Percentiles rank a stretch among this genome's conserved stretches.
Evolutionary conservation across 1,140 invertebrate species (phyloP).

Genomic region (Caenorhabditis latens): DNA sequence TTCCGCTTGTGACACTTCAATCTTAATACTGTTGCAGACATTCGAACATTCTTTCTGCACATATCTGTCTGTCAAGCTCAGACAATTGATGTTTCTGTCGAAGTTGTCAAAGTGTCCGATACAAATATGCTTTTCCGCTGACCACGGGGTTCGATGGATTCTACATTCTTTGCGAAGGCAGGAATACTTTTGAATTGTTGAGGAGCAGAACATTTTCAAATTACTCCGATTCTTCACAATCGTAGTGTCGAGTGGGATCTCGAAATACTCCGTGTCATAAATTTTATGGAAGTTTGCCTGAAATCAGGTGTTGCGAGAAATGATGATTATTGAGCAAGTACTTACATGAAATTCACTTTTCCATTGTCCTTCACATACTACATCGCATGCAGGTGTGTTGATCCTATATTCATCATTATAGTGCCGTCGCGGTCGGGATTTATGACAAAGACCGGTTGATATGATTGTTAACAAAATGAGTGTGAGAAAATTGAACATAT

Average conservation of each 20-base stretch:
- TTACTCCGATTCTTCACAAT: constrained; percentile 29
- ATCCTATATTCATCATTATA: background rate
- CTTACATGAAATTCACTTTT: constrained; percentile 50
- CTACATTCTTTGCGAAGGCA: constrained; percentile 46
- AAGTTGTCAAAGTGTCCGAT: constrained; percentile 35
- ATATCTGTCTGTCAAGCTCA: constrained; percentile 29
- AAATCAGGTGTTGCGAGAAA: background rate
- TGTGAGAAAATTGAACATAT: constrained; percentile 1
- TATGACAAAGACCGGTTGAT: background rate
- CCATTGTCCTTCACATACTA: constrained; percentile 34
- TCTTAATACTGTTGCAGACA: constrained; percentile 41
- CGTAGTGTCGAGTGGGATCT: constrained; percentile 11
- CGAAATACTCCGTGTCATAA: constrained; percentile 46
- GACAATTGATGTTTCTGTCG: constrained; percentile 28
- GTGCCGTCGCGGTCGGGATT: background rate
- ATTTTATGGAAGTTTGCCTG: constrained; percentile 48
- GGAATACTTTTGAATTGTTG: constrained; percentile 32
- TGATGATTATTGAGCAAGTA: background rate
- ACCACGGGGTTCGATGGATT: constrained; percentile 28
- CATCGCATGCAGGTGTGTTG: background rate
- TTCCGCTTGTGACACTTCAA: constrained; percentile 33
- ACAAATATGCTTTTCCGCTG: constrained; percentile 41
- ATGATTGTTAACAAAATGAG: background rate
- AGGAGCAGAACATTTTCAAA: constrained; percentile 48
- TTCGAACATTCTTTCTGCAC: constrained; percentile 32